Conservation (phyloP, 2,797 vertebrate species). For the Pipistrellus pipistrellus region DNA sequence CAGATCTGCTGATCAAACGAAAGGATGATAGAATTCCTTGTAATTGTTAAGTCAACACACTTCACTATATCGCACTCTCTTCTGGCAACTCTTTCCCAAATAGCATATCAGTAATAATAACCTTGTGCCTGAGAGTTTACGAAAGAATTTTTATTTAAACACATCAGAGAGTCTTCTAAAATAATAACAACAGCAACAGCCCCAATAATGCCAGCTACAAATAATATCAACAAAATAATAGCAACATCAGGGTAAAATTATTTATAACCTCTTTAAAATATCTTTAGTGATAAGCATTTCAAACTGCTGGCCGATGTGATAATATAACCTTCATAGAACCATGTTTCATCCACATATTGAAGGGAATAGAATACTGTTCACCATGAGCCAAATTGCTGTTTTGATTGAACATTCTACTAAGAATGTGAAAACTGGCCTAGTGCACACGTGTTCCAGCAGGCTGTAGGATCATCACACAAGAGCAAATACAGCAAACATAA, state of each 20-base stretch:
- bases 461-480: neutral
- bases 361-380: neutral
- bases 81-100: neutral
- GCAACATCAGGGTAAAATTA: neutral
- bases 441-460: neutral
- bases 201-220: neutral
- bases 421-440: neutral
- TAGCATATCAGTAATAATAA: neutral
- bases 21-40: neutral
- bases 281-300: neutral
- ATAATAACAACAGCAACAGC: neutral
- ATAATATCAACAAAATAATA: neutral
- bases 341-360: neutral
- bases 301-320: neutral
- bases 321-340: neutral
- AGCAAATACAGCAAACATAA: neutral
- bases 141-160: conserved; percentile 13
- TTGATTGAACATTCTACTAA: neutral
- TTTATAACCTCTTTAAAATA: neutral
- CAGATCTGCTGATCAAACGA: neutral
- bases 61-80: neutral
- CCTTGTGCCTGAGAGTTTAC: neutral
- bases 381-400: neutral
- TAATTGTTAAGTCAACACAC: neutral
- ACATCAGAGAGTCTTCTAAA: neutral